Conservation (phyloP, 2,797 vertebrate genomes). For the Chloroceryle inda region DNA sequence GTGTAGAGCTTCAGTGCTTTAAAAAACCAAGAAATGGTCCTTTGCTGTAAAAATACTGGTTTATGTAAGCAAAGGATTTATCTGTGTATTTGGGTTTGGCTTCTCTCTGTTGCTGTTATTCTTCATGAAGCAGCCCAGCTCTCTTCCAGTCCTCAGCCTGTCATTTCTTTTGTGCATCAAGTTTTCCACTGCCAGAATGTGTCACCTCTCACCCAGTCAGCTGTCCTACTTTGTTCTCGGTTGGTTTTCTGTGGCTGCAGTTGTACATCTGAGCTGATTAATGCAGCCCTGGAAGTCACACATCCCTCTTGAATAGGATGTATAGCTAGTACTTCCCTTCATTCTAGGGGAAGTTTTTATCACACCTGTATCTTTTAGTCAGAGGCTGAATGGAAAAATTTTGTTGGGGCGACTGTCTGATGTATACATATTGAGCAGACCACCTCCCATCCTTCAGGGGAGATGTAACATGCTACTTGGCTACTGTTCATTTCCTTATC, state of each 20-base stretch:
- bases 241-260: neutral
- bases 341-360: neutral
- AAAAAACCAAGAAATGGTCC: neutral
- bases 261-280: neutral
- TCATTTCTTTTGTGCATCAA: slow-evolving; percentile 23
- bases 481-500: neutral
- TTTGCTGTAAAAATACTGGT: neutral
- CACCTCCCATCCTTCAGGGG: neutral
- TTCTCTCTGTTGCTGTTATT: neutral
- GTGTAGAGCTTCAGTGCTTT: neutral
- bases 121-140: neutral
- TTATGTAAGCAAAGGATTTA: neutral
- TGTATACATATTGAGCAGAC: neutral
- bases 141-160: neutral
- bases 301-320: neutral
- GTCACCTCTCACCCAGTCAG: neutral
- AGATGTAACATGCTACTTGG: neutral
- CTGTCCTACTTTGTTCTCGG: neutral
- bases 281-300: neutral
- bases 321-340: neutral
- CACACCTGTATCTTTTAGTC: neutral
- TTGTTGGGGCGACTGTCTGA: neutral
- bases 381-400: neutral
- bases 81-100: neutral
- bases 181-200: slow-evolving; percentile 4